Conservation (phyloP, 2,113 vertebrate genomes). For the Vulpes lagopus region DNA sequence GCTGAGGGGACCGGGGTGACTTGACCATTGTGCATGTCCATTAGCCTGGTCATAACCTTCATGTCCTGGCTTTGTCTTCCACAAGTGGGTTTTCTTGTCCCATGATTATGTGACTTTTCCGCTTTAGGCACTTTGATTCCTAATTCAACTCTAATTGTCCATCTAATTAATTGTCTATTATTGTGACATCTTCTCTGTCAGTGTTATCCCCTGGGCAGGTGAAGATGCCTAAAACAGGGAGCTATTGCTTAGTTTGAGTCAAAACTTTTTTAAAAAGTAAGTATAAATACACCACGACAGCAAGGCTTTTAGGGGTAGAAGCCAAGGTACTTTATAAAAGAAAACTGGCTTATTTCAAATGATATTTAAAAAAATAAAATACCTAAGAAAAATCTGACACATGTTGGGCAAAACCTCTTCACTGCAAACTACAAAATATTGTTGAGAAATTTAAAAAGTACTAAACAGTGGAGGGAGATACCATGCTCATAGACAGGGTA, state of each 20-base stretch:
- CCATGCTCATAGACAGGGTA: background rate
- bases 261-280: background rate
- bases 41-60: fast-evolving
- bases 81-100: background rate
- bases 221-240: background rate
- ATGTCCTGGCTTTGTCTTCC: background rate
- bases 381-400: background rate
- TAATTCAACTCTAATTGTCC: background rate
- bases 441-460: background rate
- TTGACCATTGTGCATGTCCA: background rate
- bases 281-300: background rate
- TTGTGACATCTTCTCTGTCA: background rate
- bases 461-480: background rate
- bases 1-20: background rate
- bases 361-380: background rate
- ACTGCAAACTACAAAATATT: background rate
- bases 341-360: background rate
- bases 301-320: background rate
- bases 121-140: background rate
- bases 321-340: background rate
- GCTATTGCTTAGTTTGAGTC: background rate
- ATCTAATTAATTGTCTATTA: background rate
- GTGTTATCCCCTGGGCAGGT: too few species aligned
- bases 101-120: background rate
- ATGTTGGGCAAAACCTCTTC: background rate